A percentile compares a stretch with the other conserved stretches of the same genome.
Evolutionary conservation across 2,113 vertebrate species (phyloP).

Genomic region (Glareola pratincola): DNA sequence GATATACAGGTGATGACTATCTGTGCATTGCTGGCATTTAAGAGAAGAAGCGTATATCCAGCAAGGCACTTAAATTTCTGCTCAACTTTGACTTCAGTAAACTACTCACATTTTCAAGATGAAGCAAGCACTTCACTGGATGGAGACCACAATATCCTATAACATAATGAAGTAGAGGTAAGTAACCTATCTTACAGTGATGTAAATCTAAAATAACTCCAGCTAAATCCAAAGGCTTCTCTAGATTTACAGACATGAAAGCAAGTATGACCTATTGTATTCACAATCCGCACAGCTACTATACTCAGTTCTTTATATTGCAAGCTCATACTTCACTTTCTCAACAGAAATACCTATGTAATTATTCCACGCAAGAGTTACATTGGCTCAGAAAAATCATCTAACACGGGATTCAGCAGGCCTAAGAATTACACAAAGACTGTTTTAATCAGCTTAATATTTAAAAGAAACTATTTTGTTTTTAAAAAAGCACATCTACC

Average conservation of each 20-base stretch:
- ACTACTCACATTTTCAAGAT: background rate
- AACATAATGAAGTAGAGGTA: background rate
- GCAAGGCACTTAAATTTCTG: background rate
- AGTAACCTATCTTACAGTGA: background rate
- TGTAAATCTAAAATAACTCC: background rate
- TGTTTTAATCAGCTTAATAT: conserved; percentile 53
- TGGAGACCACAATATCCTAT: background rate
- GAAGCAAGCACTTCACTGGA: background rate
- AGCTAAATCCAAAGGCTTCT: background rate
- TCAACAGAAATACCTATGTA: conserved; percentile 1
- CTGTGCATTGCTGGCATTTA: background rate
- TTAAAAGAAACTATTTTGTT: background rate
- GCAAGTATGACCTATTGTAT: background rate
- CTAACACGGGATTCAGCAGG: conserved; percentile 15
- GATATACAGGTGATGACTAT: background rate
- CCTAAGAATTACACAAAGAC: conserved; percentile 43
- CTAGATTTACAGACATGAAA: background rate
- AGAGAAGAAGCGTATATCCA: background rate
- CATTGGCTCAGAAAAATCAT: conserved; percentile 18
- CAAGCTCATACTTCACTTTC: background rate
- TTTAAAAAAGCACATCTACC: background rate
- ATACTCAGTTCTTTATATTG: background rate
- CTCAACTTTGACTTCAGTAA: background rate
- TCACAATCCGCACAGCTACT: background rate
- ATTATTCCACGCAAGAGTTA: background rate